Percentiles rank a stretch among this genome's conserved stretches.
These are phyloP conservation scores for Python bivittatus DNA, from an alignment of 2,113 vertebrate genomes.

Conservation along the genomic window DNA sequence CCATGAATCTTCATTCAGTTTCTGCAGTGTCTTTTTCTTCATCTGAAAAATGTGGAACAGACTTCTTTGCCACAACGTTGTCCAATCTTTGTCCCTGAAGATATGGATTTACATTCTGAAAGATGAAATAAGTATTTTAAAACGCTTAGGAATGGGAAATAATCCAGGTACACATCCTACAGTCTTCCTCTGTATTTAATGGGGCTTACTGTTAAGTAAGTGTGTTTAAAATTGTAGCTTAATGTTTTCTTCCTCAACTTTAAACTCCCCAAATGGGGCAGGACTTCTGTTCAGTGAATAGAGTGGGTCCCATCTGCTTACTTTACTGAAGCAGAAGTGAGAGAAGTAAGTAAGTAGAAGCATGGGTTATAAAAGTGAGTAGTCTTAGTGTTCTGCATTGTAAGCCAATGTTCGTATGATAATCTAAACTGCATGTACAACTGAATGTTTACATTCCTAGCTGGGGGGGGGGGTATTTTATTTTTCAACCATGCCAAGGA, in stretches of 20 bases:
- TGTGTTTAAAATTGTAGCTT: background rate
- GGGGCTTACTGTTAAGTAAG: background rate
- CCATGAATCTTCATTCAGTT: constrained; percentile 49
- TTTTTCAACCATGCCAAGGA: background rate
- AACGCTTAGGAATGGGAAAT: constrained; percentile 23
- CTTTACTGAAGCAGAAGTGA: constrained; percentile 7
- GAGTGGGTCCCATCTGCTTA: accelerated
- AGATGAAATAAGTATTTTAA: constrained; percentile 20
- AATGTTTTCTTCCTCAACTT: background rate
- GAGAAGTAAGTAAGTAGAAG: background rate
- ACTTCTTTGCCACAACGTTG: constrained; percentile 98
- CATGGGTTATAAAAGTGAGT: too few relatives aligned
- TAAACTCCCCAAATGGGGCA: background rate
- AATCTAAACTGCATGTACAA: background rate
- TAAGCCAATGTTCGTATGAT: background rate
- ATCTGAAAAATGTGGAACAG: constrained; percentile 91
- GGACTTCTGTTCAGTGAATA: background rate
- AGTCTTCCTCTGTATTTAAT: background rate
- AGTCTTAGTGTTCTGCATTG: background rate
- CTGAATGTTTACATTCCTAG: background rate
- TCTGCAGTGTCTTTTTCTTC: constrained; percentile 80
- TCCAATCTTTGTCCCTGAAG: constrained; percentile 92
- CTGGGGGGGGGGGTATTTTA: background rate
- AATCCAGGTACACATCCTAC: background rate
- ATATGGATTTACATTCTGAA: constrained; percentile 90